A percentile compares a stretch with the other conserved stretches of the same genome.
phyloP scores from a whole-genome alignment of 2,888 invertebrate genomes.

The Polydrusus pterygomalis region DNA sequence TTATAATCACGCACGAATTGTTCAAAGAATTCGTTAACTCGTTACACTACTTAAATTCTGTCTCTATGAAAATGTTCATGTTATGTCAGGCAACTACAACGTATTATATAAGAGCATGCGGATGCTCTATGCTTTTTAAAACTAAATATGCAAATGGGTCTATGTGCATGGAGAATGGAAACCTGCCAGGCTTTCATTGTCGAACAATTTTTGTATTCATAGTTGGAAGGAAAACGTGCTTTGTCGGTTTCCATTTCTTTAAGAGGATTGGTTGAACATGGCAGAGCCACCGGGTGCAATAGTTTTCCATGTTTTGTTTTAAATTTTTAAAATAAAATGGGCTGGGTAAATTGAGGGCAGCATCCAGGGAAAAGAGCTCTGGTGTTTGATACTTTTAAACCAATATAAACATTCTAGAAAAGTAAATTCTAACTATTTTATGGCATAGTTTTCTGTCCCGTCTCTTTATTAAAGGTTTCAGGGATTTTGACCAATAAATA shows the following conservation, averaged over 20 bases:
- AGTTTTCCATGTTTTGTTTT: background rate
- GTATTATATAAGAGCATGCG: background rate
- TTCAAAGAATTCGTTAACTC: too few species aligned
- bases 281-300: background rate
- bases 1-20: too few species aligned
- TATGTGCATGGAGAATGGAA: constrained; percentile 5
- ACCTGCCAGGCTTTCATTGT: background rate
- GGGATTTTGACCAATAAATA: too few species aligned
- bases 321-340: background rate
- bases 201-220: constrained; percentile 16
- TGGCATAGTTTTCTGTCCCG: too few species aligned
- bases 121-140: background rate
- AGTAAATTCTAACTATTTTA: too few species aligned
- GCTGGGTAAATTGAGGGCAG: background rate
- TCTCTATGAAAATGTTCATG: background rate
- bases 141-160: constrained; percentile 4
- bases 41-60: too few species aligned
- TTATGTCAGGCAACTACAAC: background rate
- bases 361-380: too few species aligned
- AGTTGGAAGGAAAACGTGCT: constrained; percentile 17
- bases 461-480: too few species aligned
- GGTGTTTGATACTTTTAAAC: too few species aligned
- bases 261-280: background rate
- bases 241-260: constrained; percentile 1
- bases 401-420: too few species aligned